phyloP scores from a whole-genome alignment of 2,113 vertebrate genomes.

The Jacana jacana region DNA sequence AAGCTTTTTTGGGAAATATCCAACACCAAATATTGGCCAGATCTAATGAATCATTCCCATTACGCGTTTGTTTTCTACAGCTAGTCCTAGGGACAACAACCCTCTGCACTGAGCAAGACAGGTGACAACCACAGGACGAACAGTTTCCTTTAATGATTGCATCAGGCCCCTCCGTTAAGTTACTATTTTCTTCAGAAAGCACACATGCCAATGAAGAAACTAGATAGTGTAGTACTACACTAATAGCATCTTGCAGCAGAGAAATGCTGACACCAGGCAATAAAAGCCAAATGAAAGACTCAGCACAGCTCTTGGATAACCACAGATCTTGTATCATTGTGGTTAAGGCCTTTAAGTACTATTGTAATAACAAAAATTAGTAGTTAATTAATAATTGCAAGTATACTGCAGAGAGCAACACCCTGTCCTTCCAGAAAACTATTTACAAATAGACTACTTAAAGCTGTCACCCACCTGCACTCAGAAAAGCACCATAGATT shows the following conservation, averaged over 20 bases:
- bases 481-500: neutral
- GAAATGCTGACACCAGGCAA: neutral
- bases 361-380: neutral
- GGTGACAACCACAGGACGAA: neutral
- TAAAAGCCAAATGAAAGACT: neutral
- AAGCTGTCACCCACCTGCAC: neutral
- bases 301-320: neutral
- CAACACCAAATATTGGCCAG: neutral
- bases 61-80: neutral
- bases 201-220: neutral
- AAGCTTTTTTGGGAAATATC: constrained; percentile 44
- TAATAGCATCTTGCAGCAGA: neutral
- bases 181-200: neutral
- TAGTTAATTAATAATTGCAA: neutral
- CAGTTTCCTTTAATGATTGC: neutral
- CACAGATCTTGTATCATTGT: neutral
- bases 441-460: neutral
- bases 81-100: neutral
- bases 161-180: neutral
- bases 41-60: neutral
- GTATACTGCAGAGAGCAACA: neutral
- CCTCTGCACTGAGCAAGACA: neutral
- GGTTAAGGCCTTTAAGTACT: neutral
- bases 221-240: neutral
- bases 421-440: neutral